phyloP scores from a whole-genome alignment of 2,888 invertebrate species.

The Creontiades dilutus region DNA sequence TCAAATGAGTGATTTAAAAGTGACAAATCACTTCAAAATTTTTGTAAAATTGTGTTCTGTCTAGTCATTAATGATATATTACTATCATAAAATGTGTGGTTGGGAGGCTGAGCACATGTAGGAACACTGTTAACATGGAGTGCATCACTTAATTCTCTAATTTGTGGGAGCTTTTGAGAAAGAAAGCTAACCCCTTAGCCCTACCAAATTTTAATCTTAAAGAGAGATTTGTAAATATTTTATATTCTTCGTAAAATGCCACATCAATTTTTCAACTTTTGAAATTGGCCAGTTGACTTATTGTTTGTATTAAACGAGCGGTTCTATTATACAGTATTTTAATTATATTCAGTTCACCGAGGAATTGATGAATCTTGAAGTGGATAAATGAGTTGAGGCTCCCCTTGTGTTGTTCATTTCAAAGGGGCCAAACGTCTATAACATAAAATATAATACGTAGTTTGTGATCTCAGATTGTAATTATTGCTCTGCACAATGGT shows the following conservation, averaged over 20 bases:
- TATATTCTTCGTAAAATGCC: conserved; percentile 35
- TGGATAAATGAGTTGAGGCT: conserved; percentile 51
- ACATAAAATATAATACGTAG: conserved; percentile 68
- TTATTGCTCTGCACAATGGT: conserved; percentile 65
- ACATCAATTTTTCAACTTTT: conserved; percentile 16
- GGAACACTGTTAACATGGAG: conserved; percentile 33
- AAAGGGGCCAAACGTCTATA: conserved; percentile 73
- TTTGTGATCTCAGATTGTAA: conserved; percentile 74
- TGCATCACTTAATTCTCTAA: conserved; percentile 38
- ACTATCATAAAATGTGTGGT: conserved; percentile 6
- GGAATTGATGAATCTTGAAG: conserved; percentile 49
- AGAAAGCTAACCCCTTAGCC: conserved; percentile 29
- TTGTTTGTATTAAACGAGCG: conserved; percentile 15
- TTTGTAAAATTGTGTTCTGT: conserved; percentile 61
- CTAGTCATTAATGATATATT: conserved; percentile 62
- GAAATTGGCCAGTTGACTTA: conserved; percentile 44
- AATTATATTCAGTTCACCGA: conserved; percentile 45
- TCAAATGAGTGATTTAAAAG: conserved; percentile 24
- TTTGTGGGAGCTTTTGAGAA: conserved; percentile 28
- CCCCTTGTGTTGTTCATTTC: conserved; percentile 55
- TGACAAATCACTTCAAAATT: conserved; percentile 2
- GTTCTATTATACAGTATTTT: conserved; percentile 45
- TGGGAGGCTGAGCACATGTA: conserved; percentile 56
- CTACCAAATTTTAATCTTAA: conserved; percentile 34
- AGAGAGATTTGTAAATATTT: conserved; percentile 54